Evolutionary conservation across 1,140 invertebrate species (phyloP).

Genomic region (Acyrthosiphon pisum): DNA sequence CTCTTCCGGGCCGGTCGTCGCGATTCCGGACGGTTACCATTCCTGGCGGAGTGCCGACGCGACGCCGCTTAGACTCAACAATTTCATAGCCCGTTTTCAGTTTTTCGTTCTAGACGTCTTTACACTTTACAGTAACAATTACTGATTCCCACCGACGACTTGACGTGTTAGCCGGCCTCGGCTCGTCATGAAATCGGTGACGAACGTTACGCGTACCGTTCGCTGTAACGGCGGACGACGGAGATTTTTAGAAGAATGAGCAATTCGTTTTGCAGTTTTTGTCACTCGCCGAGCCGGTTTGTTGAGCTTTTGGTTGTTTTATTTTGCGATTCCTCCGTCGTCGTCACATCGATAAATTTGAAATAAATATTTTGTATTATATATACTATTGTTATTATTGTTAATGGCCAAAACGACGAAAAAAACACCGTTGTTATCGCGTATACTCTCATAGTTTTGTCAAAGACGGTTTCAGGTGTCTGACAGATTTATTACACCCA

Average conservation of each 20-base stretch:
- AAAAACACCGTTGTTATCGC: background rate
- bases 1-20: too few species aligned
- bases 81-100: background rate
- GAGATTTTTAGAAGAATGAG: background rate
- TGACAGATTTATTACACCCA: background rate
- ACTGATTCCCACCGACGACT: background rate
- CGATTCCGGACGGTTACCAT: background rate
- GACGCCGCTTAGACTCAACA: background rate
- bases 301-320: too few species aligned
- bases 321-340: too few species aligned
- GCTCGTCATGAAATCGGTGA: background rate
- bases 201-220: background rate
- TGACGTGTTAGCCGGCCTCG: background rate
- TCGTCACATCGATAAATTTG: background rate
- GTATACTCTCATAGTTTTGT: background rate
- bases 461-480: background rate
- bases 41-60: background rate
- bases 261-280: background rate
- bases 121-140: background rate
- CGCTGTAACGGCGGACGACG: too few species aligned
- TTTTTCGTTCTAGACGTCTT: background rate
- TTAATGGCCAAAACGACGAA: background rate
- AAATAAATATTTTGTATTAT: background rate
- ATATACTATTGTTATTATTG: too few species aligned
- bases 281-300: too few species aligned